Evolutionary conservation across 1,140 invertebrate species (phyloP), one percentile per base, ranked within the genome.

Genomic region (Listronotus oregonensis): DNA sequence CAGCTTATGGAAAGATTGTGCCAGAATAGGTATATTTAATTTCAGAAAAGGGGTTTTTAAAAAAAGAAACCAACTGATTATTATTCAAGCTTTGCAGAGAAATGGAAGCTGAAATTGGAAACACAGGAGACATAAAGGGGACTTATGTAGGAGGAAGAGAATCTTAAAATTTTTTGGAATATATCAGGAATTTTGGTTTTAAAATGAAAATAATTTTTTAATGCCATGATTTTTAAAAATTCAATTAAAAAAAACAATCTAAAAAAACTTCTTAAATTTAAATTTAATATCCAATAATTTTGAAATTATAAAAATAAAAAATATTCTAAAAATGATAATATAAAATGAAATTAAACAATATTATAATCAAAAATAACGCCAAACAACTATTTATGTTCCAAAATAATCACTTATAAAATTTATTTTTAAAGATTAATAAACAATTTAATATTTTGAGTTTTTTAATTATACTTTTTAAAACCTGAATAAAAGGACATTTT

Each of bases 11-110:
- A 0, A 96, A 82, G 94, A 96, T 77, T 82, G 83, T 5, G 85
- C 87, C 0, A 77, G 80, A 18, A 88, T 94, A 34, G 88, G 88
- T 6, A 89, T 90, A 0, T 96, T 95, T 71, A 94, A 94, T 77
- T 95, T 90, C 75, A 86, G 7, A 92, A 90, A 75, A 79, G 82
- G 40, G 94, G 94, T 0, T 96, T 96, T 76, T n/a, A n/a, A n/a
- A 78, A 84, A 8, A 80, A 87, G 18, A 86, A 86, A 21, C 93
- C 94, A 0, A 91, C 90, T 0, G 91, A 92, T 73, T 95, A 94
- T 70, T 81, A 90, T 37, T 80, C 90, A 42, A 89, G 91, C 0
- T 93, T 91, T 74, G 90, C 68, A 72, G 87, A 44, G 85, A 86
- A 3, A 85, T 86, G 8, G 85, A 86, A 56, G 80, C 79, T 51